phyloP scores from a whole-genome alignment of 2,113 vertebrate genomes.

The Pedionomus torquatus region DNA sequence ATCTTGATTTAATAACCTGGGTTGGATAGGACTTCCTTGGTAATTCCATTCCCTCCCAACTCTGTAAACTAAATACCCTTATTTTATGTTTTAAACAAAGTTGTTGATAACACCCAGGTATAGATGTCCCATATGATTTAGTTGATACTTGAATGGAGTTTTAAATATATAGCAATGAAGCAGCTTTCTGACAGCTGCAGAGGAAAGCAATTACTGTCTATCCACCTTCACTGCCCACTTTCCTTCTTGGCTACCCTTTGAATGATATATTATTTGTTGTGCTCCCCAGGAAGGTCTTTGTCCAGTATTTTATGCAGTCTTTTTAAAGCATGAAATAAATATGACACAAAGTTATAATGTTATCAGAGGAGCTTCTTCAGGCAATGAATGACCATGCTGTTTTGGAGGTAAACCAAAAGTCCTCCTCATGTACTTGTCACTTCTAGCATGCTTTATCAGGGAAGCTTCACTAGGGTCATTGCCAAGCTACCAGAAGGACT shows the following conservation, averaged over 20 bases:
- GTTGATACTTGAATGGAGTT: neutral
- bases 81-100: neutral
- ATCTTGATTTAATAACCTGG: neutral
- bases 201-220: slow-evolving; percentile 25
- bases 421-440: neutral
- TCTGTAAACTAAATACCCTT: neutral
- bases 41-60: neutral
- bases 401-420: slow-evolving; percentile 27
- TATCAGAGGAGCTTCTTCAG: neutral
- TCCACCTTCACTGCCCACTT: neutral
- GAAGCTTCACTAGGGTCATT: neutral
- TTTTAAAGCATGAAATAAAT: slow-evolving; percentile 28
- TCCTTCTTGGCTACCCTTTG: neutral
- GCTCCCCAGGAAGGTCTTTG: slow-evolving; percentile 26
- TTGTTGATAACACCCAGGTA: neutral
- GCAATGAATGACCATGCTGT: neutral
- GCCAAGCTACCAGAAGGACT: slow-evolving; percentile 5
- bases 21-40: neutral
- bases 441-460: neutral
- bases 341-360: neutral
- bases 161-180: slow-evolving; percentile 6
- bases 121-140: neutral
- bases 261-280: neutral
- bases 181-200: slow-evolving; percentile 11
- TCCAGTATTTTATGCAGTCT: neutral